These are phyloP conservation scores for Aselliscus stoliczkanus DNA, from an alignment of 2,797 vertebrate species.

Conservation along the genomic window DNA sequence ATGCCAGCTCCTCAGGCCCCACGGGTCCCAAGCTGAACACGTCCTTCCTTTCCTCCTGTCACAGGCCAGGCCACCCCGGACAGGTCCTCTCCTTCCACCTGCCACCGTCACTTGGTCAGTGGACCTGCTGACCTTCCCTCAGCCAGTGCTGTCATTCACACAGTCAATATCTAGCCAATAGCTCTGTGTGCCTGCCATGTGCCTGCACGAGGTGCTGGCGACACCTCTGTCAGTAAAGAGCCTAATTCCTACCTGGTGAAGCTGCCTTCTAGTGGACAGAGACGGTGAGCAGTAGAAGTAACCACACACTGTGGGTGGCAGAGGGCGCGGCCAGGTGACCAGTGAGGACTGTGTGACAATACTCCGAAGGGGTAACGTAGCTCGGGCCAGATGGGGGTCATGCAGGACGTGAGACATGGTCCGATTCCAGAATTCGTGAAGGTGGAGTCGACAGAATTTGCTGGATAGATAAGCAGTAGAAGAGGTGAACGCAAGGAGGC, in stretches of 20 bases:
- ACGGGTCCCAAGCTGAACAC: accelerated
- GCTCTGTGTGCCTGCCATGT: not conserved
- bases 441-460: not conserved
- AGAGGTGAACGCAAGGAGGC: not conserved
- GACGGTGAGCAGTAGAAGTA: not conserved
- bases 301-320: not conserved
- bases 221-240: accelerated
- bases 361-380: accelerated
- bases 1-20: not conserved
- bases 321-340: not conserved
- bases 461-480: not conserved
- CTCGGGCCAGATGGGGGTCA: not conserved
- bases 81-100: not conserved
- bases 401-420: accelerated
- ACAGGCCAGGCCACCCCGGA: accelerated
- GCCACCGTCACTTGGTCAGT: not conserved
- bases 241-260: not conserved
- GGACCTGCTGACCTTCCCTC: not conserved
- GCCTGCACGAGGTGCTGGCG: accelerated
- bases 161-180: accelerated
- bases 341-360: not conserved
- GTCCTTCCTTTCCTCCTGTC: not conserved
- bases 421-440: not conserved
- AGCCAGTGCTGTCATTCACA: accelerated
- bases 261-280: not conserved